These are phyloP conservation scores for Drosophila ohnishii DNA, from an alignment of 1,140 invertebrate species.

Conservation along the genomic window DNA sequence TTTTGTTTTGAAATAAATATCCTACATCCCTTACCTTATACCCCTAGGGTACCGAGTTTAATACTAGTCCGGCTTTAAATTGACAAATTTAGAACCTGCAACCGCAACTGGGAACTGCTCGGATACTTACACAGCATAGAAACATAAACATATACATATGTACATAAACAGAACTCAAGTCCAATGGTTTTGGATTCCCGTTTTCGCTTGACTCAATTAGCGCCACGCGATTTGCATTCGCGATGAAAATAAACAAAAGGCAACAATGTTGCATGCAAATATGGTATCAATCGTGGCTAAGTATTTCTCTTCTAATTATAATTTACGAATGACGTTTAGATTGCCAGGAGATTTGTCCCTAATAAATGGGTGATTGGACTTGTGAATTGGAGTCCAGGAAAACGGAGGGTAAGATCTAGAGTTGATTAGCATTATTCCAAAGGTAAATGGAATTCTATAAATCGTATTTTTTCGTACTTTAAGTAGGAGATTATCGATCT, in stretches of 20 bases:
- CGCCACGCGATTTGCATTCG: conserved; percentile 35
- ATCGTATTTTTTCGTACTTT: no score
- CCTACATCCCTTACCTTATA: neutral
- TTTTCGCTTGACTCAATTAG: conserved; percentile 39
- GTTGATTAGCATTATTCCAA: no score
- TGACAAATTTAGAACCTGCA: conserved; percentile 26
- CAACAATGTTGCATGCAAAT: conserved; percentile 33
- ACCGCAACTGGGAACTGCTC: conserved; percentile 9
- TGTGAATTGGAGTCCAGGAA: neutral
- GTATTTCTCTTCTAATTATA: conserved; percentile 11
- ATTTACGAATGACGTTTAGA: conserved; percentile 1
- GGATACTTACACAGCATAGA: neutral
- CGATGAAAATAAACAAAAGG: conserved; percentile 32
- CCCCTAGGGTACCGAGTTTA: neutral
- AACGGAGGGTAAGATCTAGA: neutral
- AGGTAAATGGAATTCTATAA: no score
- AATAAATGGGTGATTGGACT: neutral
- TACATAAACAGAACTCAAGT: conserved; percentile 13
- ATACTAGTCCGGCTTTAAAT: conserved; percentile 18
- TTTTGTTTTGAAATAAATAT: no score
- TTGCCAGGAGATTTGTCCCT: neutral
- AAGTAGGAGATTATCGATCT: no score
- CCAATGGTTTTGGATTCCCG: conserved; percentile 29
- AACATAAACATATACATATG: conserved; percentile 11
- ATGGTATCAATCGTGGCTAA: conserved; percentile 6